Conservation (phyloP, 2,113 vertebrate species). For the Stegostoma tigrinum region DNA sequence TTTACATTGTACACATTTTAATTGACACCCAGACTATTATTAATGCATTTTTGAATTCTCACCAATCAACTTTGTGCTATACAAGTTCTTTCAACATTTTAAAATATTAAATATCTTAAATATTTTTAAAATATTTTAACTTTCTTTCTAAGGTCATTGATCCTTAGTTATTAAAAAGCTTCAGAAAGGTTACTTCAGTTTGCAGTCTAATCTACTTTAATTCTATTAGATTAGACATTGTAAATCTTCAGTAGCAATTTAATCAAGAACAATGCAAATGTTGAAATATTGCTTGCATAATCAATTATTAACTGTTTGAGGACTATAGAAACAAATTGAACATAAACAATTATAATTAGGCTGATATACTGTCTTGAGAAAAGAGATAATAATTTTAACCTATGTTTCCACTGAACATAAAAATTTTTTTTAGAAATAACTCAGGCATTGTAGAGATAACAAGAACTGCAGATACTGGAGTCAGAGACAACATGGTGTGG, state of each 20-base stretch:
- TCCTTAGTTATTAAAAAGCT: constrained; percentile 26
- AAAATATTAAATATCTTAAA: too few species aligned
- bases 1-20: neutral
- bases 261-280: neutral
- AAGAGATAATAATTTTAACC: neutral
- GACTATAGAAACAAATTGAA: neutral
- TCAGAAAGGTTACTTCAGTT: constrained; percentile 10
- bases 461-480: too few species aligned
- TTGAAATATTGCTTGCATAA: neutral
- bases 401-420: neutral
- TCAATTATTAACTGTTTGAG: neutral
- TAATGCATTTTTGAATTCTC: neutral
- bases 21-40: neutral
- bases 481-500: too few species aligned
- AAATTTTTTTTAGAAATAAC: neutral
- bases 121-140: too few species aligned
- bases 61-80: neutral
- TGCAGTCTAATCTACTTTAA: constrained; percentile 15
- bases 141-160: neutral
- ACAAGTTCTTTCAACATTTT: neutral
- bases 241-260: neutral
- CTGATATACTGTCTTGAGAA: neutral
- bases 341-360: neutral
- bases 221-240: neutral
- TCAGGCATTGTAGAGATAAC: neutral